Conservation (phyloP, 2,113 vertebrate species). For the Emydocephalus ijimae region DNA sequence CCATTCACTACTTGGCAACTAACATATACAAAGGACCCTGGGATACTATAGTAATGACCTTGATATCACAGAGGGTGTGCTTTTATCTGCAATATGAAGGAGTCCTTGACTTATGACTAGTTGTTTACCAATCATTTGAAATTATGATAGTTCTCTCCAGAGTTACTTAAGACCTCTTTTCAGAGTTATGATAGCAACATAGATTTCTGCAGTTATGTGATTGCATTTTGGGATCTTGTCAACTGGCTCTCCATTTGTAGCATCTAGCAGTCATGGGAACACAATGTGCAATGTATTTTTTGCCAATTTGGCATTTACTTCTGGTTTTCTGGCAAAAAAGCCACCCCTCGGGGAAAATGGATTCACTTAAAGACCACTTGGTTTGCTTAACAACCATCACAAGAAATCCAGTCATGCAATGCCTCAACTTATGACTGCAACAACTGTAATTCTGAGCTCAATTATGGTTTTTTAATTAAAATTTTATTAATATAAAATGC, state of each 20-base stretch:
- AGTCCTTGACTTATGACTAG: not conserved
- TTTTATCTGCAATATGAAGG: not conserved
- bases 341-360: not conserved
- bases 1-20: not conserved
- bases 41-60: not conserved
- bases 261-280: not conserved
- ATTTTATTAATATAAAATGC: not conserved
- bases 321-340: not conserved
- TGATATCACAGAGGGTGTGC: too few relatives aligned
- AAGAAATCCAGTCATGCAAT: not conserved
- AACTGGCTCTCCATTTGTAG: not conserved
- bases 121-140: not conserved
- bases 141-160: not conserved
- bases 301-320: not conserved
- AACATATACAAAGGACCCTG: not conserved
- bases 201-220: not conserved
- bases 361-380: not conserved
- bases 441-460: not conserved
- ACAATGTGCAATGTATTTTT: not conserved
- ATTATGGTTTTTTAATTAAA: not conserved
- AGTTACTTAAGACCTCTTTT: not conserved
- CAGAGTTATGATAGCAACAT: not conserved
- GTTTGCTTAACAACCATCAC: not conserved
- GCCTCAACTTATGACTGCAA: not conserved
- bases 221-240: not conserved